Conservation (phyloP, 37 sponge, comb jelly and placozoan species). For the Corticium candelabrum region DNA sequence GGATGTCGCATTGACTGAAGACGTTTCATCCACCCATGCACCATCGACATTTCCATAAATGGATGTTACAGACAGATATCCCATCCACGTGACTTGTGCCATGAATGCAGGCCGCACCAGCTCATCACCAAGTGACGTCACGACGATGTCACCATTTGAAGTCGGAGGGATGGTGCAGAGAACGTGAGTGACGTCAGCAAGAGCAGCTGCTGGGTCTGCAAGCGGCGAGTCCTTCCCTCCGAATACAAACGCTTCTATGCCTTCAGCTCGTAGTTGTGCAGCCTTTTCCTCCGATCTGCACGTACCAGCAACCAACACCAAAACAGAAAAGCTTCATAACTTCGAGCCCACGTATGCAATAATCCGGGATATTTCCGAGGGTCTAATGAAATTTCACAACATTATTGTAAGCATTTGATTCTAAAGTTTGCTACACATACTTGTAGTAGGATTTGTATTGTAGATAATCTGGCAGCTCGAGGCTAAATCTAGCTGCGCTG, state of each 20-base stretch:
- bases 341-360: not conserved
- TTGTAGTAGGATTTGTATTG: too few relatives aligned
- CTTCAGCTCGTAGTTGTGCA: not conserved
- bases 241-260: not conserved
- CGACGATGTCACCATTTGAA: not conserved
- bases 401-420: too few relatives aligned
- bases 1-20: not conserved
- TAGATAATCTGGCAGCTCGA: too few relatives aligned
- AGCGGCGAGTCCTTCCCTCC: not conserved
- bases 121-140: not conserved
- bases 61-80: not conserved
- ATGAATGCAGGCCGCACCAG: not conserved
- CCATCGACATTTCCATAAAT: not conserved
- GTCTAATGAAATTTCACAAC: too few relatives aligned
- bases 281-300: slow-evolving; percentile 32
- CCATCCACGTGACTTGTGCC: not conserved
- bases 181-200: not conserved
- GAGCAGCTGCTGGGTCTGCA: not conserved
- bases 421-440: too few relatives aligned
- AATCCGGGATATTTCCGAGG: not conserved
- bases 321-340: not conserved
- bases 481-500: too few relatives aligned
- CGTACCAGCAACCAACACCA: slow-evolving; percentile 12
- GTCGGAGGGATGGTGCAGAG: not conserved
- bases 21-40: not conserved